These are phyloP conservation scores for Coleophora flavipennella DNA, from an alignment of 2,888 invertebrate genomes.

Conservation along the genomic window DNA sequence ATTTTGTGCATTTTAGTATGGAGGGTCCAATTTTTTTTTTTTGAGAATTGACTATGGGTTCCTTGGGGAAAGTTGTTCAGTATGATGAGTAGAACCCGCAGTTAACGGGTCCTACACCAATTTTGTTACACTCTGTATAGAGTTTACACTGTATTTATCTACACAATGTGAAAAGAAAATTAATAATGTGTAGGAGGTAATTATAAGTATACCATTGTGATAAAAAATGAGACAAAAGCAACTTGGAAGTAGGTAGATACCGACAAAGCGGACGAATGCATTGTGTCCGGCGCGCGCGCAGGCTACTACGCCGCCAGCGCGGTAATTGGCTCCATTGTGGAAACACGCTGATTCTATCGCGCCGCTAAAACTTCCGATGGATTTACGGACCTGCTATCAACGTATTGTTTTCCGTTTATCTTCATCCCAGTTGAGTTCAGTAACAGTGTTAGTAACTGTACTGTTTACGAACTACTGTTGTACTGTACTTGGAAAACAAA, in stretches of 20 bases:
- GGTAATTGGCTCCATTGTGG: slow-evolving; percentile 68
- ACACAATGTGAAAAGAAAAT: too few relatives aligned
- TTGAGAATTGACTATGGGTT: too few relatives aligned
- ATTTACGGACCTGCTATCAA: slow-evolving; percentile 63
- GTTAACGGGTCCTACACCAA: too few relatives aligned
- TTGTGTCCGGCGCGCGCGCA: slow-evolving; percentile 10
- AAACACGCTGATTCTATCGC: slow-evolving; percentile 51
- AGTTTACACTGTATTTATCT: neutral
- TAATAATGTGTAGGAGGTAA: slow-evolving; percentile 1
- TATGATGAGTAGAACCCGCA: too few relatives aligned
- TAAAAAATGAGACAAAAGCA: slow-evolving; percentile 2
- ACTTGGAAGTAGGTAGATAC: neutral
- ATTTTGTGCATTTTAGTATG: too few relatives aligned
- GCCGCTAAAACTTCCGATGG: slow-evolving; percentile 60
- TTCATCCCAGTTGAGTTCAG: neutral
- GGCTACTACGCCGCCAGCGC: slow-evolving; percentile 18
- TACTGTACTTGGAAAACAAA: too few relatives aligned
- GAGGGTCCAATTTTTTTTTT: too few relatives aligned
- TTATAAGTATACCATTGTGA: slow-evolving; percentile 2
- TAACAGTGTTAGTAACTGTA: neutral
- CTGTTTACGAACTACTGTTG: too few relatives aligned
- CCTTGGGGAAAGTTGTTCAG: too few relatives aligned
- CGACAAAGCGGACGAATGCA: slow-evolving; percentile 2
- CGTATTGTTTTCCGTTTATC: slow-evolving; percentile 39
- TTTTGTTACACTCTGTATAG: too few relatives aligned